Base-by-base conservation (phyloP, 1,140 invertebrate species). In the Neotoxoptera formosana region DNA sequence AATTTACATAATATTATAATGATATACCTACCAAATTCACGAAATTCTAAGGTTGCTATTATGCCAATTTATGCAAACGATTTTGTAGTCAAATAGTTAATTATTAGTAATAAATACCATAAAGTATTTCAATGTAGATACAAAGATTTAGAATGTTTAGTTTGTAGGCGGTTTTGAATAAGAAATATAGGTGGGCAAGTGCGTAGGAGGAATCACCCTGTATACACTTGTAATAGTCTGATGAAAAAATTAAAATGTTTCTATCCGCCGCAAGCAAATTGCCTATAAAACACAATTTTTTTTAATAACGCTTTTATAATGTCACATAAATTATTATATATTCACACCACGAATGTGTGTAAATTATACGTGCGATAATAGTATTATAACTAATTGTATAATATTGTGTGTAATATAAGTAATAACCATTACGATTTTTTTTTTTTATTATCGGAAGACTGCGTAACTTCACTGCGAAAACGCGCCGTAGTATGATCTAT, bases 201-300 rank as follows among this genome's bases (percentile, higher is more conserved):
- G 7, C 60, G 30, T 67, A 67, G 60, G 30, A 34, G n/a, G 14
- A 34, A 76, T 76, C 30, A 76, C 60, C n/a, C 60, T 76, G 60
- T 76, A 34, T 76, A 76, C n/a, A 76, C n/a, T 34, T 6, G 17
- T 76, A 34, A 76, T 76, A 76, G 60, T 20, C 6, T n/a, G n/a
- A 76, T 76, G 60, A 76, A 76, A 41, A 76, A 76, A 76, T 76
- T 76, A n/a, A 76, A 76, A 76, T n/a, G n/a, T 76, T 53, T 76
- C 60, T 76, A n/a, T 76, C 30, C 30, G n/a, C 30, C 60, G 30
- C 14, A n/a, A 76, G 60, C n/a, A n/a, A 76, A 76, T 76, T 76
- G 60, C 30, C 60, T 76, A 76, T 76, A 76, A 76, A 76, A 76
- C n/a, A 76, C n/a, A 76, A 76, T 76, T 76, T 67, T 25, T 67